phyloP scores from a whole-genome alignment of 2,888 invertebrate genomes.

The Andricus curvator region DNA sequence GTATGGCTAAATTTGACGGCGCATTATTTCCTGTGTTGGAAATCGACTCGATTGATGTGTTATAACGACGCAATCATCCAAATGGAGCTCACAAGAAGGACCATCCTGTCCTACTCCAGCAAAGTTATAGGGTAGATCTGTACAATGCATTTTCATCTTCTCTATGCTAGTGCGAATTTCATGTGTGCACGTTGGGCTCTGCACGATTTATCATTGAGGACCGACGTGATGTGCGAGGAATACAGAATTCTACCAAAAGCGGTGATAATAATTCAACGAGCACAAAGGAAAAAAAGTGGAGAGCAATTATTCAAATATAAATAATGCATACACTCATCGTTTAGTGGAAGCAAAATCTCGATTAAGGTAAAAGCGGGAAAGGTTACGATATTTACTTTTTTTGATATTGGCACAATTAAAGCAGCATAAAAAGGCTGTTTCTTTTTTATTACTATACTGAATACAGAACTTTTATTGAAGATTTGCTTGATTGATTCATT shows the following conservation, averaged over 20 bases:
- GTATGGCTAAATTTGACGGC: constrained; percentile 5
- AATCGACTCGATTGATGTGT: constrained; percentile 49
- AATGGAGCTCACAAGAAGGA: constrained; percentile 62
- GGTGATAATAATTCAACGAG: constrained; percentile 35
- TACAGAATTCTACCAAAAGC: constrained; percentile 31
- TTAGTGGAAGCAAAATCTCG: constrained; percentile 8
- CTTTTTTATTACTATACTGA: background rate
- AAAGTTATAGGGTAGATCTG: constrained; percentile 25
- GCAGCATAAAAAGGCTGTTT: background rate
- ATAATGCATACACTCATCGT: constrained; percentile 10
- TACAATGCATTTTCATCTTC: constrained; percentile 34
- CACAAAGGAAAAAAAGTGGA: constrained; percentile 16
- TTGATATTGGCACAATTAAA: constrained; percentile 26
- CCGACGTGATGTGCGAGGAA: constrained; percentile 39
- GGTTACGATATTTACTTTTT: background rate
- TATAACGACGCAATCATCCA: constrained; percentile 60
- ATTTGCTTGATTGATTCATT: background rate
- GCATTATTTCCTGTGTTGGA: constrained; percentile 38
- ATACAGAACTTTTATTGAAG: background rate
- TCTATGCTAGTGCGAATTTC: constrained; percentile 23
- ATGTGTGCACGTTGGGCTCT: constrained; percentile 28
- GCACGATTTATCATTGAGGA: constrained; percentile 32
- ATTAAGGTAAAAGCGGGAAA: constrained; percentile 2
- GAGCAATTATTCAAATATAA: constrained; percentile 36
- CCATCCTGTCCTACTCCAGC: constrained; percentile 28